Conservation (phyloP, 1,140 invertebrate species). For the Druon quercuslanigerum region DNA sequence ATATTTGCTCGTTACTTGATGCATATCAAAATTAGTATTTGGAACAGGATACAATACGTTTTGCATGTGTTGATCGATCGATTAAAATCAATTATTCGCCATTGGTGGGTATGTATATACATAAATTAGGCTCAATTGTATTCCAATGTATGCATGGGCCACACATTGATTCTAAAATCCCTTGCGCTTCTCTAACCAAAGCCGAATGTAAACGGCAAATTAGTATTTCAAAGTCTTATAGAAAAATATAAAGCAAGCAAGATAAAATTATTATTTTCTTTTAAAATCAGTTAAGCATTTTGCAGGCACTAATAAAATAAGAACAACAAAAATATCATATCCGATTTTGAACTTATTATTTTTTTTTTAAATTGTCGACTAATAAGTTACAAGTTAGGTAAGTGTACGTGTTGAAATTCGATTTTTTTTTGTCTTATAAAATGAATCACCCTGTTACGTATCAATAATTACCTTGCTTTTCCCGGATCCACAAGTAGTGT, state of each 20-base stretch:
- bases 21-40: constrained; percentile 2
- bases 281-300: too few species aligned
- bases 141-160: background rate
- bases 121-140: background rate
- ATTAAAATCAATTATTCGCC: constrained; percentile 10
- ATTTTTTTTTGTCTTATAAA: too few species aligned
- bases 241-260: too few species aligned
- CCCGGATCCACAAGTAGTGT: too few species aligned
- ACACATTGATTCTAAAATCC: background rate
- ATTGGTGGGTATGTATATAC: background rate
- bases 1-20: background rate
- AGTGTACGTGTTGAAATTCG: background rate
- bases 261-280: too few species aligned
- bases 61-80: background rate
- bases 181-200: too few species aligned
- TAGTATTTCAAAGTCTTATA: background rate
- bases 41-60: background rate
- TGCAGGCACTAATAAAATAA: too few species aligned
- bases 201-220: background rate
- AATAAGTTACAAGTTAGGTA: background rate
- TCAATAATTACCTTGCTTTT: too few species aligned
- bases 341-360: too few species aligned
- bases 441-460: too few species aligned
- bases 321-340: too few species aligned
- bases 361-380: too few species aligned